These are phyloP conservation scores for Caerostris darwini DNA, from an alignment of 1,140 invertebrate genomes.

Conservation along the genomic window DNA sequence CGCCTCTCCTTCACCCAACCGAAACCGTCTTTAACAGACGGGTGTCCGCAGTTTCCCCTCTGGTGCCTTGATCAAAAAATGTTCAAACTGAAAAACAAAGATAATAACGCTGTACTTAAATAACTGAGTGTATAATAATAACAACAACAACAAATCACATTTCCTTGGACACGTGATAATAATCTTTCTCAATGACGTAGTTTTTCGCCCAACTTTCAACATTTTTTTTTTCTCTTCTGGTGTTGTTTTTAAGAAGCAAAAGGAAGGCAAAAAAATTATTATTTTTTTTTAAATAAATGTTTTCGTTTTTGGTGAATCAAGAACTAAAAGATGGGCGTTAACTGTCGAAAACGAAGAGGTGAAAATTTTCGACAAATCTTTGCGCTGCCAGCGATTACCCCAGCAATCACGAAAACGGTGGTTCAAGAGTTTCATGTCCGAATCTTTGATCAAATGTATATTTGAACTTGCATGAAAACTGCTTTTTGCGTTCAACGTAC, in stretches of 20 bases:
- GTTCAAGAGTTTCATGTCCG: neutral
- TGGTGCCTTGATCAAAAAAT: constrained; percentile 64
- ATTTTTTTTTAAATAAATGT: neutral
- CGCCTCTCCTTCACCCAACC: constrained; percentile 84
- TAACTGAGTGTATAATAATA: neutral
- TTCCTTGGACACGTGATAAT: constrained; percentile 42
- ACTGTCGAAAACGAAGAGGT: neutral
- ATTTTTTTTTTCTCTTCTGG: neutral
- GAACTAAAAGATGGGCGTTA: neutral
- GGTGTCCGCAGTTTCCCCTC: neutral
- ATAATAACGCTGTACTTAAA: neutral
- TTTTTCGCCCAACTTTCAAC: constrained; percentile 62
- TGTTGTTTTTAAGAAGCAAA: neutral
- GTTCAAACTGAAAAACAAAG: constrained; percentile 2
- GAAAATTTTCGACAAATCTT: neutral
- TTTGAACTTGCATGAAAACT: constrained; percentile 35
- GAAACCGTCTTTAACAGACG: constrained; percentile 72
- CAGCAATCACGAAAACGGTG: neutral
- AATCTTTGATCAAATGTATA: constrained; percentile 53
- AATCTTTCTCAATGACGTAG: constrained; percentile 46
- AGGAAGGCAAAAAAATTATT: neutral
- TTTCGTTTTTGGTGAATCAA: neutral
- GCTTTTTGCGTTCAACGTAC: constrained; percentile 35
- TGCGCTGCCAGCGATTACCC: neutral
- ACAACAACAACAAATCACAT: neutral